These are phyloP conservation scores for Lagria hirta DNA, from an alignment of 2,888 invertebrate species.

Conservation along the genomic window DNA sequence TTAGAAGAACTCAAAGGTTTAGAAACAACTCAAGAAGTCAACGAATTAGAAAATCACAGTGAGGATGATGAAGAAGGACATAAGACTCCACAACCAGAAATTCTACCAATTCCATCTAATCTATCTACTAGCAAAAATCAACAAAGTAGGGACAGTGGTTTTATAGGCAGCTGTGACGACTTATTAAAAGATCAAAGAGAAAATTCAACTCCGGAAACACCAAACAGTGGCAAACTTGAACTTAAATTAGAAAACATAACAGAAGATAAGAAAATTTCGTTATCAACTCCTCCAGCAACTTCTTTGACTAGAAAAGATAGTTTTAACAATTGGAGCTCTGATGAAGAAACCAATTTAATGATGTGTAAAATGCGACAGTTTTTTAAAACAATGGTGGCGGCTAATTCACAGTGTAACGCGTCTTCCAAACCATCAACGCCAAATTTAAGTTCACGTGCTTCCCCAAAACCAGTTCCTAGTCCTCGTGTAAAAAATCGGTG, in stretches of 20 bases:
- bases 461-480: conserved; percentile 57
- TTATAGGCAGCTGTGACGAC: conserved; percentile 86
- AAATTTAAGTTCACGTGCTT: conserved; percentile 43
- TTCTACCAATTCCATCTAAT: conserved; percentile 57
- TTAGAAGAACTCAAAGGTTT: conserved; percentile 67
- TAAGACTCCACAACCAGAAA: conserved; percentile 69
- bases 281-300: conserved; percentile 57
- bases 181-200: conserved; percentile 69
- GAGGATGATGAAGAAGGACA: conserved; percentile 69
- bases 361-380: conserved; percentile 94
- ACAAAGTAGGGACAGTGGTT: conserved; percentile 85
- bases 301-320: conserved; percentile 81
- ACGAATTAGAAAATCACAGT: conserved; percentile 59
- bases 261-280: conserved; percentile 59
- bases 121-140: conserved; percentile 70
- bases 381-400: conserved; percentile 90
- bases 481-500: conserved; percentile 64
- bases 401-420: conserved; percentile 56
- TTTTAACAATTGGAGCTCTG: conserved; percentile 92
- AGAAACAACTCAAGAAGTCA: conserved; percentile 63
- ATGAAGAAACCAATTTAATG: conserved; percentile 92
- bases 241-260: conserved; percentile 60
- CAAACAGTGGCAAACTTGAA: conserved; percentile 38
- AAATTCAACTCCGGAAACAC: conserved; percentile 44
- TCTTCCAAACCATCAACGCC: conserved; percentile 60